Percentiles rank a stretch among this genome's conserved stretches.
Conservation (phyloP, 2,797 vertebrate species). For the Arnoldichthys spilopterus region DNA sequence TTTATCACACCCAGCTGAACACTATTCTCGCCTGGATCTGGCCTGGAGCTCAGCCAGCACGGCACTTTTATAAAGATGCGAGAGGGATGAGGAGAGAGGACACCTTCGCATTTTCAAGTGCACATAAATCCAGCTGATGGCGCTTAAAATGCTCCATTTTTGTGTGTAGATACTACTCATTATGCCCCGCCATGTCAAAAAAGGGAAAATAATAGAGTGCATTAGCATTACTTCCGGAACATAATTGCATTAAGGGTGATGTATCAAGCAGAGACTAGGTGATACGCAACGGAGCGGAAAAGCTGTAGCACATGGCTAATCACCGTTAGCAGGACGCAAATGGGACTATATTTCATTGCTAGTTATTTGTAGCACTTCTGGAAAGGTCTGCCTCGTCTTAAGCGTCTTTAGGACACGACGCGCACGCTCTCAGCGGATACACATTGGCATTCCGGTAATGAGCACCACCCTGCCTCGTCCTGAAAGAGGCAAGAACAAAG, state of each 20-base stretch:
- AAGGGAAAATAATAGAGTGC: constrained; percentile 65
- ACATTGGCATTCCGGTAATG: constrained; percentile 39
- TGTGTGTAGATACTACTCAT: constrained; percentile 69
- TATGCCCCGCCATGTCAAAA: constrained; percentile 70
- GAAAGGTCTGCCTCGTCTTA: not conserved
- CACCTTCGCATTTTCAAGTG: constrained; percentile 77
- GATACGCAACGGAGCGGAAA: constrained; percentile 26
- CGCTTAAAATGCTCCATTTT: constrained; percentile 76
- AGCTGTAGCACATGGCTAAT: constrained; percentile 31
- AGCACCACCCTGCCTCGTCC: constrained; percentile 32
- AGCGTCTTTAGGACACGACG: constrained; percentile 15
- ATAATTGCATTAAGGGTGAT: constrained; percentile 51
- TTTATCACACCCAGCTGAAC: constrained; percentile 70
- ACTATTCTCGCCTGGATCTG: constrained; percentile 64
- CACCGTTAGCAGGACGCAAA: constrained; percentile 32
- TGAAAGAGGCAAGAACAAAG: constrained; percentile 61
- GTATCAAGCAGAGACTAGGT: constrained; percentile 40
- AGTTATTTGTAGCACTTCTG: not conserved
- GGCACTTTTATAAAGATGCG: constrained; percentile 72
- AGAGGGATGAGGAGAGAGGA: constrained; percentile 65
- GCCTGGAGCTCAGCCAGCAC: constrained; percentile 76
- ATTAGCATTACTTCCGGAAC: constrained; percentile 55
- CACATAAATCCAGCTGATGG: constrained; percentile 78
- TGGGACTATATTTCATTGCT: constrained; percentile 27
- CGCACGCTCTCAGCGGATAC: constrained; percentile 3